Base-by-base conservation (phyloP, 2,113 vertebrate genomes). In the Brachypteracias leptosomus region DNA sequence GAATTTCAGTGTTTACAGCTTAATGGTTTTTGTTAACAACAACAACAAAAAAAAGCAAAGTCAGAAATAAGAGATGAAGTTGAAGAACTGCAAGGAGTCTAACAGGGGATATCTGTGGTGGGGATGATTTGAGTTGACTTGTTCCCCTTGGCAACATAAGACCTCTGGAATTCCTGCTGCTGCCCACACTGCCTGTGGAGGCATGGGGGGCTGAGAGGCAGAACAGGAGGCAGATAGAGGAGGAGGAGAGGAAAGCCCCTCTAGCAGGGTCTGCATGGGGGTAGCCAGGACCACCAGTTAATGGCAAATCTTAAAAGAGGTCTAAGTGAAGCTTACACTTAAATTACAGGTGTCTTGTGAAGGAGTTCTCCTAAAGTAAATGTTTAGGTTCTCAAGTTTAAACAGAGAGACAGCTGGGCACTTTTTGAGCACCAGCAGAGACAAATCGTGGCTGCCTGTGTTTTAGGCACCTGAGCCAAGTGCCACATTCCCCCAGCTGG, bases 11-110 rank as follows among this genome's bases (percentile, higher is more conserved):
- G 77, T 59, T 95, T 81, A 46, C 35, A 72, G 61, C 51, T 78
- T 87, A 81, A 94, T 89, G 68, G 5, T 1, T 85, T 91, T 88
- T 95, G 81, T 89, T 93, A 91, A 94, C 73, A 91, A 61, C 73
- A 91, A 61, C 26, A 90, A 94, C 92, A 96, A 82, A 54, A 42
- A 75, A 91, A 79, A 93, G 68, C 36, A 84, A 68, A 89, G 80
- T 71, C 29, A 62, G 68, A 13, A 85, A 36, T 93, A 57, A 28
- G 72, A 8, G 62, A 38, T 86, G 55, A 73, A 21, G 61, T 68
- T 87, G 49, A 35, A 75, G 66, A 89, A 20, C 44, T 78, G 57
- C 42, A 81, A 31, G 35, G 58, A 72, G 28, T 55, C 57, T 55
- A 72, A 52, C 10, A 62, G 47, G 61, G 66, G 19, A 52, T 88